A percentile compares a stretch with the other conserved stretches of the same genome.
phyloP scores from a whole-genome alignment of 2,797 vertebrate species.

The Hoplostethus atlanticus region DNA sequence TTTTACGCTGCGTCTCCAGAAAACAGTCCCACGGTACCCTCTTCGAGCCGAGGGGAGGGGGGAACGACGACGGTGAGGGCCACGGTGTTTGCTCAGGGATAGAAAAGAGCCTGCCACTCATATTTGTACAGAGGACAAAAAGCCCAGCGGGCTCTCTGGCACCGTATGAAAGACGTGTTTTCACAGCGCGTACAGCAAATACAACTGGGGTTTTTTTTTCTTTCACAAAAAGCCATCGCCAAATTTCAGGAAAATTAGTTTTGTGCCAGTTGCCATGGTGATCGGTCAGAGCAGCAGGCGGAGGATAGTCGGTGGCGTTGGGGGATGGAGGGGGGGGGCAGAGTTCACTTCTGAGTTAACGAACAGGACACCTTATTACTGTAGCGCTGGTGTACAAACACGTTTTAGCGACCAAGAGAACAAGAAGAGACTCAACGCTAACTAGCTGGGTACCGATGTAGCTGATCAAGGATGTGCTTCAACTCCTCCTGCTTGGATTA shows the following conservation, averaged over 20 bases:
- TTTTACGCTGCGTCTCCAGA: constrained; percentile 30
- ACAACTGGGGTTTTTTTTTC: constrained; percentile 57
- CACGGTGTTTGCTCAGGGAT: constrained; percentile 55
- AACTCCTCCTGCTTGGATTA: background rate
- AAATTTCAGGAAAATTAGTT: constrained; percentile 58
- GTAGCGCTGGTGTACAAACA: constrained; percentile 6
- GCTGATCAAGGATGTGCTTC: background rate
- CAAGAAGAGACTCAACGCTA: background rate
- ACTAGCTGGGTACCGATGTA: background rate
- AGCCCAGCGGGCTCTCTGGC: constrained; percentile 60
- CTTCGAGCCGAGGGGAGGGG: constrained; percentile 30
- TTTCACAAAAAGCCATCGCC: constrained; percentile 33
- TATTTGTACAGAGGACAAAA: constrained; percentile 73
- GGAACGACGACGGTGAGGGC: constrained; percentile 36
- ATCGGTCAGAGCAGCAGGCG: constrained; percentile 39
- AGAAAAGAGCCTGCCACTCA: constrained; percentile 70
- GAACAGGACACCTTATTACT: constrained; percentile 3
- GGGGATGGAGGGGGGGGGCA: constrained; percentile 10
- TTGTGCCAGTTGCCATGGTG: constrained; percentile 65
- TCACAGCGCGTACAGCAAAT: constrained; percentile 59
- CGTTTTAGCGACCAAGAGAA: constrained; percentile 1
- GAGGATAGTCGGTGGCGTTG: constrained; percentile 20
- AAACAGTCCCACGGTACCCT: constrained; percentile 60
- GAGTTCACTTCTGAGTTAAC: constrained; percentile 43
- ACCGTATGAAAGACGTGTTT: constrained; percentile 69